Evolutionary conservation across 2,113 vertebrate genomes (phyloP), one percentile per base, ranked within the genome.

Genomic region (Prinia subflava): DNA sequence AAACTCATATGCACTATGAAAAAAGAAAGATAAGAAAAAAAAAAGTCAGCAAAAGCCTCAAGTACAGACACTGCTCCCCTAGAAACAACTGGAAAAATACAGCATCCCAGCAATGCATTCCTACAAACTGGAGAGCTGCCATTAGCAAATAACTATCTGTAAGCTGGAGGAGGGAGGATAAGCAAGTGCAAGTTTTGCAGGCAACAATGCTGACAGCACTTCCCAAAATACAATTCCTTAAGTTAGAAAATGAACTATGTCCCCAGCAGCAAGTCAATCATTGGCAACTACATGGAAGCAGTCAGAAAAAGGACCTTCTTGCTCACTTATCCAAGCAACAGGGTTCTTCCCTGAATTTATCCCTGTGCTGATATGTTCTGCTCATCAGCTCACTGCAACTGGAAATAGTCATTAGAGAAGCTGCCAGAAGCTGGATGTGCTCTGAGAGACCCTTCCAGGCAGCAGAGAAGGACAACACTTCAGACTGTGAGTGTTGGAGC

Each of bases 181-280:
- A 82, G 56, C 41, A 64, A 70, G 83, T 1, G 1, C 30, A 59
- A 75, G 65, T 50, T 78, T 39, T 84, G 80, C 52, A 70, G 73
- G 82, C 78, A 87, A 12, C 73, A 35, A 74, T 39, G 69, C 73
- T 73, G 89, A 83, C 49, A 89, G 82, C 80, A 67, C 37, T 10
- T 88, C 92, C 90, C 84, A 73, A 94, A 95, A 94, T 47, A 80
- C 65, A 71, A 17, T 68, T 80, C 87, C 88, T 91, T 79, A 37
- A 49, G 87, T 42, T 11, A 28, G 65, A 47, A 35, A 70, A 71
- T 59, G 41, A 83, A 94, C 81, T 18, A 6, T 35, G 69, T 9
- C 53, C 13, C n/a, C 85, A 87, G 83, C 65, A 81, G 75, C 41
- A 13, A 33, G 73, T 50, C 82, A 81, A 1, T 71, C 50, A 47